A percentile compares a stretch with the other conserved stretches of the same genome.
Evolutionary conservation across 2,888 invertebrate genomes (phyloP).

Genomic region (Heterodera filipjevi): DNA sequence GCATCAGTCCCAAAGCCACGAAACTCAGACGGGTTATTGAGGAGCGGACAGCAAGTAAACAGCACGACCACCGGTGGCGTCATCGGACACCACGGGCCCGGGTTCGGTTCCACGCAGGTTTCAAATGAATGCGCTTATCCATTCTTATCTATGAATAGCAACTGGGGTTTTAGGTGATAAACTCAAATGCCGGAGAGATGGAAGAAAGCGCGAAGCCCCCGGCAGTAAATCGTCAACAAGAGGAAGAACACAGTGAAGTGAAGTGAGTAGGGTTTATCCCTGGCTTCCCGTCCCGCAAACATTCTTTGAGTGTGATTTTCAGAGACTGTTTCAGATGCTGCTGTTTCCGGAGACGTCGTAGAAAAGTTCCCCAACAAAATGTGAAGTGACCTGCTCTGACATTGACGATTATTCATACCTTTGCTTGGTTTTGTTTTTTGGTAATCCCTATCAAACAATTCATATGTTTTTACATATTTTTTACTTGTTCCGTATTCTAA

Average conservation of each 20-base stretch:
- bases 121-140: background rate
- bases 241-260: slow-evolving; percentile 56
- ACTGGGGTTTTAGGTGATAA: slow-evolving; percentile 54
- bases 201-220: slow-evolving; percentile 39
- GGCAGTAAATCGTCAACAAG: slow-evolving; percentile 39
- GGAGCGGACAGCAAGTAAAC: slow-evolving; percentile 32
- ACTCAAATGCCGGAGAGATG: slow-evolving; percentile 63
- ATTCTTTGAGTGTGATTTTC: background rate
- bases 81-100: slow-evolving; percentile 40
- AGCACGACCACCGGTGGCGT: slow-evolving; percentile 32
- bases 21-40: slow-evolving; percentile 47
- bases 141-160: background rate
- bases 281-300: slow-evolving; percentile 13
- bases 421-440: background rate
- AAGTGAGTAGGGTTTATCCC: slow-evolving; percentile 42
- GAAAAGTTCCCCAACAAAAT: slow-evolving; percentile 54
- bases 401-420: background rate
- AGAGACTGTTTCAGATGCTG: slow-evolving; percentile 54
- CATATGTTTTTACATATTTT: background rate
- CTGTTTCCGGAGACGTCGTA: slow-evolving; percentile 62
- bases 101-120: slow-evolving; percentile 64
- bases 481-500: background rate
- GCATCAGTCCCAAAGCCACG: slow-evolving; percentile 36
- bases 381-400: slow-evolving; percentile 19
- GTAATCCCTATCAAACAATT: background rate